These are phyloP conservation scores for Athripsodes cinereus DNA, from an alignment of 2,888 invertebrate species.

Conservation along the genomic window DNA sequence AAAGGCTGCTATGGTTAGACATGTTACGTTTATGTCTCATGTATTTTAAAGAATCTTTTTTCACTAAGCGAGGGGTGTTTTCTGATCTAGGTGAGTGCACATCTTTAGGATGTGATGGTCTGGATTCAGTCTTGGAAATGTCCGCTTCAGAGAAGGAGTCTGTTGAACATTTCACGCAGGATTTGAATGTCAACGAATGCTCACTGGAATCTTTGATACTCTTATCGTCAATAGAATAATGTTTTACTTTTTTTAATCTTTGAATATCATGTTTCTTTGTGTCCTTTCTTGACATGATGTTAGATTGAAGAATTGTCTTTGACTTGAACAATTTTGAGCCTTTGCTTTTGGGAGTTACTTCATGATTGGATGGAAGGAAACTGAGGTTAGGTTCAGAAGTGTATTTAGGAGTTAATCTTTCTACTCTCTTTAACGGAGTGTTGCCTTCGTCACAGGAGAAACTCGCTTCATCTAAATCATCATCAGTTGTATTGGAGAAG, in stretches of 20 bases:
- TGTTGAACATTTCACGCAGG: conserved; percentile 45
- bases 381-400: conserved; percentile 48
- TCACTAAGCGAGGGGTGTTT: conserved; percentile 22
- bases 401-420: conserved; percentile 44
- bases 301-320: conserved; percentile 37
- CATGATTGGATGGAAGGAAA: conserved; percentile 33
- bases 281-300: conserved; percentile 42
- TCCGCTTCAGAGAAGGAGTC: conserved; percentile 28
- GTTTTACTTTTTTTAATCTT: conserved; percentile 36
- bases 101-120: not conserved
- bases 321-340: conserved; percentile 42
- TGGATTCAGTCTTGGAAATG: not conserved
- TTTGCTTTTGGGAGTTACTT: conserved; percentile 41
- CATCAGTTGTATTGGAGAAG: conserved; percentile 12
- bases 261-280: conserved; percentile 16
- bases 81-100: conserved; percentile 15
- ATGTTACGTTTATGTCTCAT: conserved; percentile 9
- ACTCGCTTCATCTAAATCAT: conserved; percentile 29
- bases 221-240: conserved; percentile 28
- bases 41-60: conserved; percentile 36
- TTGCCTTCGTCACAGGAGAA: conserved; percentile 35
- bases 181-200: conserved; percentile 29
- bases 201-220: conserved; percentile 8
- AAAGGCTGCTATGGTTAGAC: conserved; percentile 6
- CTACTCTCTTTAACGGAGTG: conserved; percentile 32